Base-by-base conservation (phyloP, 2,888 invertebrate genomes). In the Salticus scenicus region DNA sequence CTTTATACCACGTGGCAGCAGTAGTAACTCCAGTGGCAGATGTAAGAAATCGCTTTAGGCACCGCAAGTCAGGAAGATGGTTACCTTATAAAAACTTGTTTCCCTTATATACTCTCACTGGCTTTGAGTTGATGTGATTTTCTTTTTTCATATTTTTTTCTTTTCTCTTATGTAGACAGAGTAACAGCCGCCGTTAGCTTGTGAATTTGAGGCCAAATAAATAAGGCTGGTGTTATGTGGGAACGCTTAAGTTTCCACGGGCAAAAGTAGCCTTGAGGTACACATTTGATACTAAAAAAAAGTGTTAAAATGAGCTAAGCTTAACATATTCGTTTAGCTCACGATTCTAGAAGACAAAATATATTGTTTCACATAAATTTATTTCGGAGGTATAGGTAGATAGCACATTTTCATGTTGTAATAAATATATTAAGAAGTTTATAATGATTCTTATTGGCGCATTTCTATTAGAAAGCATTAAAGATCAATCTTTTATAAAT, bases 31-130 rank as follows among this genome's bases (percentile, higher is more conserved):
- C 75, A 82, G 75, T 63, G 69, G 83, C 83, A 84, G 83, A 77
- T 84, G 83, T 77, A 77, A 77, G 83, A 78, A 78, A 84, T 78
- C 67, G 83, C 83, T 73, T 10, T 30, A 57, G 83, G 83, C 77
- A 51, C 20, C 64, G 64, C 67, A 31, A 67, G 37, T 20, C 83
- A 84, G 71, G 70, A 81, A 70, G 83, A 84, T 67, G 73, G 71
- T 77, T 81, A 81, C 81, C 67, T 73, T 31, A 79, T 41, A 66
- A 69, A 82, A 77, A 77, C 83, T 69, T 57, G 77, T 84, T 84
- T 75, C 64, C 64, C 69, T 47, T 67, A 77, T 77, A 57, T 51
- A 67, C 71, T 75, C 64, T 70, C 42, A 33, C 74, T 28, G 33
- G 14, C 71, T 71, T 42, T 66, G 7, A 5, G 66, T n/a, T 66